phyloP scores from a whole-genome alignment of 2,113 vertebrate species.

The Oncorhynchus mykiss region DNA sequence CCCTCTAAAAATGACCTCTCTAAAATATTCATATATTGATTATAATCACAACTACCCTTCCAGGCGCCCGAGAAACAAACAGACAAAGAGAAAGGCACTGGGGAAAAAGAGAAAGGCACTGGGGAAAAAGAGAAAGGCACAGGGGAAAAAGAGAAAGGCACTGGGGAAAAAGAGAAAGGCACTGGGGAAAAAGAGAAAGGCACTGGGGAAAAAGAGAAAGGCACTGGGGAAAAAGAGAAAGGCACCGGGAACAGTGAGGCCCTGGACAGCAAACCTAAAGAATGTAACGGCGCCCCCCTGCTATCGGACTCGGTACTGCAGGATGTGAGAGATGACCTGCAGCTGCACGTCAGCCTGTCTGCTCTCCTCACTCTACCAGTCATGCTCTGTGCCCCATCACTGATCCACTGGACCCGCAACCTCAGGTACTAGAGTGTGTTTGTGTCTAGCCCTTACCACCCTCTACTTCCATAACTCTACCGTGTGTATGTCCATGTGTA shows the following conservation, averaged over 20 bases:
- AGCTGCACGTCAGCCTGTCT: constrained; percentile 82
- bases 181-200: constrained; percentile 41
- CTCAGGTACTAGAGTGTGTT: constrained; percentile 78
- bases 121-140: constrained; percentile 49
- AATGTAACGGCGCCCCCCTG: constrained; percentile 52
- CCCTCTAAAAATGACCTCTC: neutral
- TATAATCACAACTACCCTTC: neutral
- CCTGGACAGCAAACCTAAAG: constrained; percentile 19
- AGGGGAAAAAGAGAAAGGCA: constrained; percentile 41
- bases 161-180: constrained; percentile 46
- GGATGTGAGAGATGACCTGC: constrained; percentile 79
- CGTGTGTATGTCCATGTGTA: neutral
- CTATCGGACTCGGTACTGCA: constrained; percentile 58
- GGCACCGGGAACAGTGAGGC: constrained; percentile 7
- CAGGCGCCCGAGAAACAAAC: constrained; percentile 63
- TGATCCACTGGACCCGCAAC: constrained; percentile 91
- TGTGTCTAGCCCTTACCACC: neutral
- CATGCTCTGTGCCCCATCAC: constrained; percentile 83
- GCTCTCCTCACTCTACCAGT: constrained; percentile 79
- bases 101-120: constrained; percentile 41
- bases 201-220: constrained; percentile 43
- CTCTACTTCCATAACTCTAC: too few species aligned
- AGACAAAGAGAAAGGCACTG: constrained; percentile 53
- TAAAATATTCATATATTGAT: neutral
- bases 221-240: constrained; percentile 35